Evolutionary conservation across 1,140 invertebrate species (phyloP), one percentile per base, ranked within the genome.

Genomic region (Habropoda laboriosa): DNA sequence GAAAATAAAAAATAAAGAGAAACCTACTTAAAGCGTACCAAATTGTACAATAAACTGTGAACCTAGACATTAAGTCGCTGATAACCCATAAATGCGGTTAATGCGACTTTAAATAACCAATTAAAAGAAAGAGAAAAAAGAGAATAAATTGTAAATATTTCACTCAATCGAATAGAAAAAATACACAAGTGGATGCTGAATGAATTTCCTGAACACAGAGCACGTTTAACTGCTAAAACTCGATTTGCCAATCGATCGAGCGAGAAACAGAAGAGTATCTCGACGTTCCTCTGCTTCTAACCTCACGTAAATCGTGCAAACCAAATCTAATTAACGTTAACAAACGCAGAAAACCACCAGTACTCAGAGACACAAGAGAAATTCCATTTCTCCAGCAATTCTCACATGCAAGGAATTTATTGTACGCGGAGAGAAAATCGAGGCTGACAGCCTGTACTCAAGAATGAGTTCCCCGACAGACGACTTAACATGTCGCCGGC

Each of bases 271-370:
- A 60, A 42, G 75, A 78, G 32, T n/a, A 38, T 78, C 55, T 71
- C 55, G 66, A 70, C 66, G 75, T 60, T 71, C 32, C 67, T 78
- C 67, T 71, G 42, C 75, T 51, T 60, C 75, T 78, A 78, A 78
- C 75, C 75, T 42, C 24, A 30, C 40, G n/a, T 3, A 16, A 47
- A n/a, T n/a, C 45, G 4, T 18, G 2, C 3, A 32, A 75, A 27
- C 8, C 8, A 24, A 57, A 12, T 49, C 0, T 35, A 75, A 40
- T 45, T 12, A 7, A 30, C 27, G 5, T 1, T 13, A 35, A 18
- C 35, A 27, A 16, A 24, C 30, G 18, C 49, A 5, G 3, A 7
- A 42, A 38, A 58, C 18, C 18, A 6, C 30, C 58, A 16, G 13
- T n/a, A 7, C n/a, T 18, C 21, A 12, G 18, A 53, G 12, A 24